A percentile compares a stretch with the other conserved stretches of the same genome.
Conservation (phyloP, 2,888 invertebrate genomes). For the Tethea ocularis region DNA sequence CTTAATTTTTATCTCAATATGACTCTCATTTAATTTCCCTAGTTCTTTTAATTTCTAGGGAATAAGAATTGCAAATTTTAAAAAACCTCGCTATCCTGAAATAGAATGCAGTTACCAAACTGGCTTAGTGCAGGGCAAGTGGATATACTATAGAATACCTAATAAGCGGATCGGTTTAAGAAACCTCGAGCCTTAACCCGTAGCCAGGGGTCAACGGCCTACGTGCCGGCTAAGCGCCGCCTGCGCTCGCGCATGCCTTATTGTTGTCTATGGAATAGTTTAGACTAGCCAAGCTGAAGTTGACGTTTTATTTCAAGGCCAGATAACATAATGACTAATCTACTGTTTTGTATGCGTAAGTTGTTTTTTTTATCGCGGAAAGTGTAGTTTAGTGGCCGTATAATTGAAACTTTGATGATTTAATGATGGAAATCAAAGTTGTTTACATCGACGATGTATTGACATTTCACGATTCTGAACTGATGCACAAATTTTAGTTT, state of each 20-base stretch:
- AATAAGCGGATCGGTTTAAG: slow-evolving; percentile 79
- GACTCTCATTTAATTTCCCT: no score
- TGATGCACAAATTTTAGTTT: background rate
- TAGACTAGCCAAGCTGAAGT: slow-evolving; percentile 44
- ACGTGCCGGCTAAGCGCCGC: slow-evolving; percentile 64
- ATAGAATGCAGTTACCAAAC: slow-evolving; percentile 49
- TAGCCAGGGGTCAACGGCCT: slow-evolving; percentile 64
- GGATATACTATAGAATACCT: slow-evolving; percentile 64
- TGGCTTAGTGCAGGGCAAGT: slow-evolving; percentile 37
- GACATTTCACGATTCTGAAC: no score
- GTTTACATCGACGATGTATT: background rate
- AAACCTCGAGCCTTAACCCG: slow-evolving; percentile 77
- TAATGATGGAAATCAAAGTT: background rate
- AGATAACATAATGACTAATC: slow-evolving; percentile 38
- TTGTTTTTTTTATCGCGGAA: background rate
- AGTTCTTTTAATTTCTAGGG: no score
- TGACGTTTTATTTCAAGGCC: slow-evolving; percentile 58
- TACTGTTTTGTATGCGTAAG: slow-evolving; percentile 19
- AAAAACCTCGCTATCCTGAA: slow-evolving; percentile 46
- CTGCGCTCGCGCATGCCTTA: slow-evolving; percentile 59
- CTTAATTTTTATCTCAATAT: no score
- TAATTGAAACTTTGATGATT: background rate
- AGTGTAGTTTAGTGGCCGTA: background rate
- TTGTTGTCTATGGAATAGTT: slow-evolving; percentile 71
- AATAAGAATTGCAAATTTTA: no score